These are phyloP conservation scores for Rhabdomys pumilio DNA, from an alignment of 2,797 vertebrate genomes.

Conservation along the genomic window DNA sequence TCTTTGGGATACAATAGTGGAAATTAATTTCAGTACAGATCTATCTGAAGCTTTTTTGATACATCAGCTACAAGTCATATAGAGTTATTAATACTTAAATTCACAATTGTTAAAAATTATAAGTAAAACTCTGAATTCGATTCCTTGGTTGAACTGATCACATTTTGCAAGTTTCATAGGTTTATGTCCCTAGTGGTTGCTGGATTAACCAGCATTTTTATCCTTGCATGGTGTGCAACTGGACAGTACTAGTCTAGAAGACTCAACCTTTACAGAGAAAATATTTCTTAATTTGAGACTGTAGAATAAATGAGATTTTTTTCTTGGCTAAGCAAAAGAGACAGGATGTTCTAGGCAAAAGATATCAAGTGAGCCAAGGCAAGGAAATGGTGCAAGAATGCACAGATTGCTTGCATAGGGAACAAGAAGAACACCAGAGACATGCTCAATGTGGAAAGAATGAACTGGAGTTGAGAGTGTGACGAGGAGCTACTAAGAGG, in stretches of 20 bases:
- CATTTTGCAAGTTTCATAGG: background rate
- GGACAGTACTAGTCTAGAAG: accelerated
- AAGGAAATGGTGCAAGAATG: background rate
- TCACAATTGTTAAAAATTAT: background rate
- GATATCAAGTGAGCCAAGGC: background rate
- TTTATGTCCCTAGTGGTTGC: background rate
- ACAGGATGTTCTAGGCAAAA: background rate
- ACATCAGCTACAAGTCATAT: background rate
- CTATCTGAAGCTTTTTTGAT: background rate
- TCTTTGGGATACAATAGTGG: background rate
- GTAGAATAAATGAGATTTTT: background rate
- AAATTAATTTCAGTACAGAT: background rate
- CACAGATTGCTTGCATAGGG: background rate
- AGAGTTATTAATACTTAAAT: background rate
- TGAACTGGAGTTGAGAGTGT: background rate
- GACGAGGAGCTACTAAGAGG: background rate
- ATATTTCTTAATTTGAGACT: background rate
- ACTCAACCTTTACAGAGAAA: background rate
- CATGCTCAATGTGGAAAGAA: background rate
- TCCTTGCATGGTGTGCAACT: accelerated
- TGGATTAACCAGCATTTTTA: background rate
- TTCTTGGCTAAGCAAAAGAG: background rate
- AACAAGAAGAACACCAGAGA: background rate
- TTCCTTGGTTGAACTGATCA: background rate
- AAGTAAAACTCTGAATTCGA: background rate